phyloP scores from a whole-genome alignment of 35 echinoderm and acorn worm species.

The Amphiura filiformis region DNA sequence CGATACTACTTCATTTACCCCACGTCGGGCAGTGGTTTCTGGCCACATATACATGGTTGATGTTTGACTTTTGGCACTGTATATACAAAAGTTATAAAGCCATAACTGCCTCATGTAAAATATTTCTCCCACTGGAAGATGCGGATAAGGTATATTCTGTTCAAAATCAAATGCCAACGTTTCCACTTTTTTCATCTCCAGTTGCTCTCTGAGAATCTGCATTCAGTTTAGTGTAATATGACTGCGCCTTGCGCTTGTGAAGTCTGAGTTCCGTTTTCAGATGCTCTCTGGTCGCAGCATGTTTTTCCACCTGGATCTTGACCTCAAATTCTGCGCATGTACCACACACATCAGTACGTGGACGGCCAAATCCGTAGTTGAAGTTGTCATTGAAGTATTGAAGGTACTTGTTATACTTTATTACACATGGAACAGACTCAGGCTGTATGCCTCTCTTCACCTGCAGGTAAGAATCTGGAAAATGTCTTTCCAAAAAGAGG shows the following conservation, averaged over 20 bases:
- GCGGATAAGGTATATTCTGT: neutral
- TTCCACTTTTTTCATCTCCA: neutral
- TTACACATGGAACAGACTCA: neutral
- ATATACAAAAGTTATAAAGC: conserved; percentile 17
- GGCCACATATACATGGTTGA: conserved; percentile 30
- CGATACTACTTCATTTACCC: conserved; percentile 28
- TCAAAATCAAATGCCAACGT: conserved; percentile 4
- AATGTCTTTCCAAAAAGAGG: neutral
- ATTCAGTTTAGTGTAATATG: conserved; percentile 17
- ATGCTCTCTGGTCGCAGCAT: neutral
- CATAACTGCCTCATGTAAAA: conserved; percentile 6
- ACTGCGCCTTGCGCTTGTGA: conserved; percentile 18
- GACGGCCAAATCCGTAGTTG: conserved; percentile 36
- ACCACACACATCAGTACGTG: conserved; percentile 27
- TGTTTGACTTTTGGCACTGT: neutral
- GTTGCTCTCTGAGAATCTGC: neutral
- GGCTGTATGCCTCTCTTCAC: conserved; percentile 10
- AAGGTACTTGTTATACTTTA: neutral
- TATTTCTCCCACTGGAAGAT: conserved; percentile 30
- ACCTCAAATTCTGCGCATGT: conserved; percentile 7
- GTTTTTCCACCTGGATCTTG: conserved; percentile 9
- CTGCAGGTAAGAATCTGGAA: conserved; percentile 18
- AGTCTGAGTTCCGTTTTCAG: neutral
- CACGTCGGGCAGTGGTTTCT: neutral
- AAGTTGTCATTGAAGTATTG: conserved; percentile 36